These are phyloP conservation scores for Periparus ater DNA, from an alignment of 2,797 vertebrate genomes.

Conservation along the genomic window DNA sequence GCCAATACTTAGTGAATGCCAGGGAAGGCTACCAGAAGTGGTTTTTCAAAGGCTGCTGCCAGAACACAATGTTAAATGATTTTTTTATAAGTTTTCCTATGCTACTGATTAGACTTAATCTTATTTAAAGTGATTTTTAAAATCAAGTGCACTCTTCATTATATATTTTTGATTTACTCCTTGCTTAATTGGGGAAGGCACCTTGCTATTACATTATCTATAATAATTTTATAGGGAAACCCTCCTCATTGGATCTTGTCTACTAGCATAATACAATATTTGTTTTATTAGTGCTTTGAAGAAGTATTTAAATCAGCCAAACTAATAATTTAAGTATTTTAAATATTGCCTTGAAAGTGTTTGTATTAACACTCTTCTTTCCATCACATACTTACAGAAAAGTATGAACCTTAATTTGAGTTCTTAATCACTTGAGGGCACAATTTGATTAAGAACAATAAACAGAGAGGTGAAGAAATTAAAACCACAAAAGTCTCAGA, in stretches of 20 bases:
- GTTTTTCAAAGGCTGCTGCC: conserved; percentile 18
- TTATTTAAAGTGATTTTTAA: neutral
- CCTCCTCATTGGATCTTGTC: neutral
- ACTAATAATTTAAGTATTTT: neutral
- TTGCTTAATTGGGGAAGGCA: neutral
- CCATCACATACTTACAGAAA: neutral
- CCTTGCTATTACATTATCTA: neutral
- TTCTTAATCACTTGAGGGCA: conserved; percentile 60
- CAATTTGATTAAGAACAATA: conserved; percentile 61
- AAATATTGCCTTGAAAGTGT: neutral
- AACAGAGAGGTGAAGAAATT: conserved; percentile 54
- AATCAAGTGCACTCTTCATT: neutral
- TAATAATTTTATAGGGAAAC: neutral
- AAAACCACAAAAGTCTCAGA: conserved; percentile 43
- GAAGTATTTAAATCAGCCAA: neutral
- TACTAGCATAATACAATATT: neutral
- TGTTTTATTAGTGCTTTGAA: neutral
- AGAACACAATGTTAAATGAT: neutral
- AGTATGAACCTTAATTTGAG: conserved; percentile 37
- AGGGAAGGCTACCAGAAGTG: conserved; percentile 14
- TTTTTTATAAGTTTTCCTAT: neutral
- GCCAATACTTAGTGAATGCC: neutral
- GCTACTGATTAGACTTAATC: neutral
- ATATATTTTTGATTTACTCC: neutral
- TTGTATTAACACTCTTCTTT: conserved; percentile 17